Conservation (phyloP, 2,888 invertebrate genomes). For the Melangyna quadrimaculata region DNA sequence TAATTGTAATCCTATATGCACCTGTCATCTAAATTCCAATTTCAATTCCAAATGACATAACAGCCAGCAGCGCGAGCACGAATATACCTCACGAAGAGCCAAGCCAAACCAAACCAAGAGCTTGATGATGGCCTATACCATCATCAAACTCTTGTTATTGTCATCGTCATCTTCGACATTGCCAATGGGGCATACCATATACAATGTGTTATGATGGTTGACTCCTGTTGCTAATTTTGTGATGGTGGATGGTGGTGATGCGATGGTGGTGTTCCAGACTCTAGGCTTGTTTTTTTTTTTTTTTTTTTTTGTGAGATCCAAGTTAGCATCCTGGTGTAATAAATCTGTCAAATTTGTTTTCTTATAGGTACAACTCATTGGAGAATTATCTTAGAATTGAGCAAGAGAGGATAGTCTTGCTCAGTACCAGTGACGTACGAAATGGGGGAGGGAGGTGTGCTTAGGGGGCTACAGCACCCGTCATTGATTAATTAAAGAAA, state of each 20-base stretch:
- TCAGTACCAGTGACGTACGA: no score
- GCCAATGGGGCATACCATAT: not conserved
- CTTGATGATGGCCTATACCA: not conserved
- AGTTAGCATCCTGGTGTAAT: slow-evolving; percentile 50
- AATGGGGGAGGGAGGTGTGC: no score
- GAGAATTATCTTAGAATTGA: not conserved
- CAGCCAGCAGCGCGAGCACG: slow-evolving; percentile 62
- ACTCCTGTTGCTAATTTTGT: slow-evolving; percentile 63
- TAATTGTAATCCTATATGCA: slow-evolving; percentile 65
- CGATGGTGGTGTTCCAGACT: slow-evolving; percentile 13
- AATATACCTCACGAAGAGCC: slow-evolving; percentile 45
- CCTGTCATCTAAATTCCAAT: slow-evolving; percentile 70
- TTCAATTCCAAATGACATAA: slow-evolving; percentile 58
- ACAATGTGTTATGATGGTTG: slow-evolving; percentile 9
- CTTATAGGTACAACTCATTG: slow-evolving; percentile 33
- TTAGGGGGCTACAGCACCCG: no score
- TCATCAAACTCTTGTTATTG: slow-evolving; percentile 3
- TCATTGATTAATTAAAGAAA: no score
- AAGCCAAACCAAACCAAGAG: not conserved
- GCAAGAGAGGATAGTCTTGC: no score
- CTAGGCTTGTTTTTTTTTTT: not conserved
- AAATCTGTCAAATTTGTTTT: slow-evolving; percentile 59
- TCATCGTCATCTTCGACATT: slow-evolving; percentile 37
- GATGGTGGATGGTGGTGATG: slow-evolving; percentile 14
- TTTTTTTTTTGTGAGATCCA: slow-evolving; percentile 1